Evolutionary conservation across 2,888 invertebrate genomes (phyloP), one percentile per base, ranked within the genome.

Genomic region (Neocrepidodera transversa): DNA sequence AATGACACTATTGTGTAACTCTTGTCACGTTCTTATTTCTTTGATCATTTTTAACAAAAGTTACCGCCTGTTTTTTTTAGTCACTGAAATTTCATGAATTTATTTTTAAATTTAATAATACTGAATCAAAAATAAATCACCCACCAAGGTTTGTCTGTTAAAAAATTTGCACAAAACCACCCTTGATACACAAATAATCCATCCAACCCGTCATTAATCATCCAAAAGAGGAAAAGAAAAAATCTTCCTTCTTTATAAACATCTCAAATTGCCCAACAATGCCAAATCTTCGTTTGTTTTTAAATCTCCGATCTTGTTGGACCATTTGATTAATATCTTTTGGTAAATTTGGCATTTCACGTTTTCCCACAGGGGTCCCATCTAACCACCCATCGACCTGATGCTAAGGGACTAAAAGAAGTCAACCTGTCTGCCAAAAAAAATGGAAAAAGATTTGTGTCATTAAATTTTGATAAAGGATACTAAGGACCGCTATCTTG

Each of bases 381-480:
- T 30, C 32, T 32, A 35, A 20, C 49, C 50, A 36, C 35, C 35
- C 35, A 18, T 26, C 50, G 36, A 16, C 42, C n/a, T 1, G n/a
- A 18, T 10, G 20, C 10, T 32, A 32, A 32, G 32, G 13, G 32
- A 2, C 62, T 20, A 30, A 43, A 42, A 49, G 52, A 57, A 66
- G 64, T 64, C 62, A 66, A 66, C 64, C 64, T 64, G 66, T 64
- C 62, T 66, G 64, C 60, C 56, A 53, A 63, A 66, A 65, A 65
- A 63, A 49, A 26, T 16, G 61, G 47, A 52, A 35, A 47, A 56
- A 64, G 64, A 58, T 55, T 53, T 53, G 53, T 59, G 45, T 66
- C 65, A 60, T 66, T 63, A 63, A 53, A 60, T 56, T 42, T 58
- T 50, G 49, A 54, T 55, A 45, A 36, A 49, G 48, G 60, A 57